Percentiles rank a stretch among this genome's conserved stretches.
phyloP scores from a whole-genome alignment of 1,140 invertebrate species.

The Musca domestica region DNA sequence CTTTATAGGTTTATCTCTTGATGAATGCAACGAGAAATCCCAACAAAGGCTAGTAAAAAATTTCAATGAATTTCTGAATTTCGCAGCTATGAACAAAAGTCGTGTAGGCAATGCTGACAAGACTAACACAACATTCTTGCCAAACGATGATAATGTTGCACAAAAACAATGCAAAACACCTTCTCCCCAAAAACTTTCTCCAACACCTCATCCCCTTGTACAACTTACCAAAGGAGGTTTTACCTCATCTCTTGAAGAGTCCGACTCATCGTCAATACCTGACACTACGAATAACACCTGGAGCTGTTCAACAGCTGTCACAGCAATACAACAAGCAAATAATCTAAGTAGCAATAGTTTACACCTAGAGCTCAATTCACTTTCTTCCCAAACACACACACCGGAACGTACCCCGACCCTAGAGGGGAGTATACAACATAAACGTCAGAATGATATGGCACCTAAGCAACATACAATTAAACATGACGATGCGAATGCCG shows the following conservation, averaged over 20 bases:
- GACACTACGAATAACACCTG: conserved; percentile 38
- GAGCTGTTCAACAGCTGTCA: conserved; percentile 47
- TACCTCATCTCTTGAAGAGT: conserved; percentile 54
- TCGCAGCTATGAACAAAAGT: conserved; percentile 66
- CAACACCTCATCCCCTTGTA: conserved; percentile 52
- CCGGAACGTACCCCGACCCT: conserved; percentile 32
- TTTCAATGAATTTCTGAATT: conserved; percentile 79
- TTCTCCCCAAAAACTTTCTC: conserved; percentile 15
- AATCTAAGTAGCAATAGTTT: conserved; percentile 46
- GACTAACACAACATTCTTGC: conserved; percentile 29
- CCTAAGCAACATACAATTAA: not conserved
- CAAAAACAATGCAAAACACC: conserved; percentile 11
- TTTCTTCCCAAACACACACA: conserved; percentile 17
- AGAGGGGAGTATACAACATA: not conserved
- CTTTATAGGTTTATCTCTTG: not conserved
- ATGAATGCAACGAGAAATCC: conserved; percentile 32
- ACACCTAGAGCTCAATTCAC: conserved; percentile 40
- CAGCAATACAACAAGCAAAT: conserved; percentile 47
- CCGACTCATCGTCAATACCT: conserved; percentile 54
- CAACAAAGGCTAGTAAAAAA: conserved; percentile 70
- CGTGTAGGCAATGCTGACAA: conserved; percentile 41
- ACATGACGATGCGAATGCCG: conserved; percentile 60
- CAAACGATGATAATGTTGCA: not conserved
- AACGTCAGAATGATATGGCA: conserved; percentile 1
- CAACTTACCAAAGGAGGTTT: conserved; percentile 52